Evolutionary conservation across 2,797 vertebrate genomes (phyloP).

Genomic region (Rhinoraja longicauda): DNA sequence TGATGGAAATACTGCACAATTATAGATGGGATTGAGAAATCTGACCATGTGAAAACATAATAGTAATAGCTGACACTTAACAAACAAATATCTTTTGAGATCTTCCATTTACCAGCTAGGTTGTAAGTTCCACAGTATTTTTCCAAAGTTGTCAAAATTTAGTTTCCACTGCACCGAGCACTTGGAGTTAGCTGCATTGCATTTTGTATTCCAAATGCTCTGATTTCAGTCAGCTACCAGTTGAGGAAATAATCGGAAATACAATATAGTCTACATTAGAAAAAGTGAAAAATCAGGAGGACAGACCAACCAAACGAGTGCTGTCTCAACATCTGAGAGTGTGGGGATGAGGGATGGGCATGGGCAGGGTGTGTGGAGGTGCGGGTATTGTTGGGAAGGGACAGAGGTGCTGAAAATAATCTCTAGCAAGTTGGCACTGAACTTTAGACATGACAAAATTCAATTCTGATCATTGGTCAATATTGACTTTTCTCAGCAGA

Average conservation of each 20-base stretch:
- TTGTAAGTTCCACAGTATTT: background rate
- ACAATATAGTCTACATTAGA: background rate
- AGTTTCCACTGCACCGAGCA: background rate
- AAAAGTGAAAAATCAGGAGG: background rate
- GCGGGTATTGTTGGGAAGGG: too few species aligned
- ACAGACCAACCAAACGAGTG: background rate
- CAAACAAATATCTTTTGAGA: background rate
- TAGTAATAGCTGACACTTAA: background rate
- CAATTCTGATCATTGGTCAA: too few species aligned
- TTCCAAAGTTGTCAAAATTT: background rate
- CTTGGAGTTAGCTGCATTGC: background rate
- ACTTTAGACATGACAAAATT: too few species aligned
- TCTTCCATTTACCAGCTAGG: background rate
- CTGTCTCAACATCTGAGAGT: background rate
- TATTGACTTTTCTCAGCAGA: too few species aligned
- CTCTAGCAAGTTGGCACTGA: too few species aligned
- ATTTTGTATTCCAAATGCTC: background rate
- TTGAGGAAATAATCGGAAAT: background rate
- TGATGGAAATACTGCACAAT: background rate
- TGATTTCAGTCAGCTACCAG: background rate
- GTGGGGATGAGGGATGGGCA: too few species aligned
- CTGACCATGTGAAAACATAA: background rate
- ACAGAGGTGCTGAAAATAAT: too few species aligned
- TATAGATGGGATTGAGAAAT: background rate
- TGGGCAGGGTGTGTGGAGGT: too few species aligned